phyloP scores from a whole-genome alignment of 2,888 invertebrate genomes.

The Ormyrus thymus region DNA sequence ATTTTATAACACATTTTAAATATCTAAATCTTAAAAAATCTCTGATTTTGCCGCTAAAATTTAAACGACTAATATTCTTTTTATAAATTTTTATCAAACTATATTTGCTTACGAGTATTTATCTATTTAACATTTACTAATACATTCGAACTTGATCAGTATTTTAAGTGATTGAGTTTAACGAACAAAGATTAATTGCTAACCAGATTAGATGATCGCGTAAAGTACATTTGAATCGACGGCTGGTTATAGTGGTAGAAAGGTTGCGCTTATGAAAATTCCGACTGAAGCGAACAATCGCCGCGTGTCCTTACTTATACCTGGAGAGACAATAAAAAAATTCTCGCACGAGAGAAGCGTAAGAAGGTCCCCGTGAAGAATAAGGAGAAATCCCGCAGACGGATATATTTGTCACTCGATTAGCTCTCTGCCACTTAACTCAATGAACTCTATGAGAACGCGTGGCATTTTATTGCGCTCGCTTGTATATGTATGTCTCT shows the following conservation, averaged over 20 bases:
- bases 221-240: constrained; percentile 42
- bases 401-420: constrained; percentile 52
- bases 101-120: background rate
- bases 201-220: constrained; percentile 35
- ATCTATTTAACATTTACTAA: too few relatives aligned
- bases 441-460: constrained; percentile 25
- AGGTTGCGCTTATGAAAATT: background rate
- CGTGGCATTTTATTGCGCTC: constrained; percentile 3
- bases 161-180: background rate
- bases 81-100: background rate
- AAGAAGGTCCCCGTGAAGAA: background rate
- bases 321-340: too few relatives aligned
- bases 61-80: too few relatives aligned
- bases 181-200: constrained; percentile 27
- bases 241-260: constrained; percentile 6
- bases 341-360: background rate
- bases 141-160: too few relatives aligned
- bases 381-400: constrained; percentile 16
- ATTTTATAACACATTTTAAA: too few relatives aligned
- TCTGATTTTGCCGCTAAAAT: too few relatives aligned
- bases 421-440: constrained; percentile 50
- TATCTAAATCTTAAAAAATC: too few relatives aligned
- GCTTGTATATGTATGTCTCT: background rate
- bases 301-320: constrained; percentile 42
- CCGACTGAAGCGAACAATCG: constrained; percentile 29